Evolutionary conservation across 2,888 invertebrate species (phyloP), one percentile per base, ranked within the genome.

Genomic region (Drosophila rubida): DNA sequence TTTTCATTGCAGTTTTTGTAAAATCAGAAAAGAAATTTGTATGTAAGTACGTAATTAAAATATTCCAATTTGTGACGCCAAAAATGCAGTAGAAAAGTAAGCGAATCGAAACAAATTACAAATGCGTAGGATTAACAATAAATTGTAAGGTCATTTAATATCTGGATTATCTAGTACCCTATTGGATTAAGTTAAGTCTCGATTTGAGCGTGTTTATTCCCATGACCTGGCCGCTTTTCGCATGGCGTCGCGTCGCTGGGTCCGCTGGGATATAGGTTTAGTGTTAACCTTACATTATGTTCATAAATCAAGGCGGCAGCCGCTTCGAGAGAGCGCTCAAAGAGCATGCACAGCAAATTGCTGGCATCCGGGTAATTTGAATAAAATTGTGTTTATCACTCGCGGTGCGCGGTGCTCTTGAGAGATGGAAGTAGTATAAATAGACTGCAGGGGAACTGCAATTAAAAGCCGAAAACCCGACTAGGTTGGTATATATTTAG

Each of bases 361-460:
- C 63, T 64, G 78, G 73, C 88, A 87, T 82, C 82, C 82, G 82
- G 88, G 88, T 81, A 85, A 82, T 82, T 82, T 82, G 72, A 82
- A 82, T 82, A 62, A 87, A 85, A 72, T 85, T 77, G 55, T 62
- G 78, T 72, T 66, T 71, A 76, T 76, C 75, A 76, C 75, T 73
- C 71, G 65, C 39, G 27, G 42, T 32, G 16, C 32, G 25, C 7
- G 27, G 44, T 53, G 60, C 54, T 39, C 61, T 51, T 44, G 59
- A 69, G 59, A 69, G 61, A 61, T 64, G 14, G 13, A 37, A 14
- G 6, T 14, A 37, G 6, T 37, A 41, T 16, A 57, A 68, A 83
- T 83, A 69, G 73, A 45, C 58, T 44, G 55, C 27, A 39, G 55
- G 44, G 68, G 59, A 58, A 62, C n/a, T n/a, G 63, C 66, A 82